Conservation (phyloP, 2,797 vertebrate species). For the Morus bassanus region DNA sequence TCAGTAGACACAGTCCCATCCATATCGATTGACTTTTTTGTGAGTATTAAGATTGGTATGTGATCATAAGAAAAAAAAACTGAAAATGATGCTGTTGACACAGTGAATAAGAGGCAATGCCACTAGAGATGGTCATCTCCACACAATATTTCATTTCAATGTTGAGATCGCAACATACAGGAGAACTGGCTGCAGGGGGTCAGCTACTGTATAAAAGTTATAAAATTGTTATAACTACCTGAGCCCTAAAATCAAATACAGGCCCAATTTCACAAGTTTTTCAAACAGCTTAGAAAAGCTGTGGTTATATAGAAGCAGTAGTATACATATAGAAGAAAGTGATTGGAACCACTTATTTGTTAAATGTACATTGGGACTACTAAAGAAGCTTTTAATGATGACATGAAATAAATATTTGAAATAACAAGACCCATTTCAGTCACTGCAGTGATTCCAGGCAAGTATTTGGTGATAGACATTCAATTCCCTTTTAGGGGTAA, state of each 20-base stretch:
- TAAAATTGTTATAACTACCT: neutral
- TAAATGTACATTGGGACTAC: neutral
- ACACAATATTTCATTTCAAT: neutral
- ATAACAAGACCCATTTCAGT: neutral
- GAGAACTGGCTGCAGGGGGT: neutral
- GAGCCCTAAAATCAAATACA: neutral
- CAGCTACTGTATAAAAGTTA: neutral
- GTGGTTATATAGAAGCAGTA: neutral
- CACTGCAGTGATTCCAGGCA: neutral
- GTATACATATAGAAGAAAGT: neutral
- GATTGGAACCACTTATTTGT: neutral
- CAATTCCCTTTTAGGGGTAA: neutral
- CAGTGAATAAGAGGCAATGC: neutral
- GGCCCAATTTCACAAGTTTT: neutral
- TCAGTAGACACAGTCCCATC: neutral
- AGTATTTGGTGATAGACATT: neutral
- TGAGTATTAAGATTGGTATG: neutral
- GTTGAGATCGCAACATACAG: neutral
- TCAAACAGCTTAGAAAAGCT: neutral
- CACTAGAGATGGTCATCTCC: accelerated
- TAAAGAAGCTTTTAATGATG: neutral
- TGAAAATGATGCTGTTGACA: neutral
- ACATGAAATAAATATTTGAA: neutral
- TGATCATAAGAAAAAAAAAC: neutral
- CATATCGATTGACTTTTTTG: neutral